Evolutionary conservation across 2,113 vertebrate species (phyloP), one percentile per base, ranked within the genome.

Genomic region (Gopherus flavomarginatus): DNA sequence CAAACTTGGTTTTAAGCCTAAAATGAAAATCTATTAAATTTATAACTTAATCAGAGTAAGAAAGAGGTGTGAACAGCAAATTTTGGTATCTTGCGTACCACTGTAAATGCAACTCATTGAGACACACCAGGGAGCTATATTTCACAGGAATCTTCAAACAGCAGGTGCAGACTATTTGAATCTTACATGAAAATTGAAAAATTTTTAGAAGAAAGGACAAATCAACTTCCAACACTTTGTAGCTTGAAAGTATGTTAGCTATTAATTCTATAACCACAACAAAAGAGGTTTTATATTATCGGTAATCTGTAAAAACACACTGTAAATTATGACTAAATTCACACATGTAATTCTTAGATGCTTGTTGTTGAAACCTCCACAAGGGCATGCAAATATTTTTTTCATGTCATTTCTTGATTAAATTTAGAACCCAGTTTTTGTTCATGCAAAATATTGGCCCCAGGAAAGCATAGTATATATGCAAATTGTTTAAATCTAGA

Each of bases 71-170:
- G 8, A 88, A 27, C 50, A 87, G 47, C n/a, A 88, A 42, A 84
- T 92, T 95, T 96, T 81, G 92, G 83, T 86, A 94, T 59, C 19
- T 13, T 59, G 49, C 94, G 17, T 38, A 90, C 29, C 0, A 1
- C 50, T 77, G 53, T 88, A 86, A 90, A 94, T 91, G 19, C 31
- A 78, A 89, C 85, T 93, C 81, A 21, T 85, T 94, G 92, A 93
- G 80, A 84, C 69, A 57, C 6, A 90, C 65, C 57, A 65, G 79
- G 62, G 90, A 93, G 38, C 88, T 94, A 91, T 1, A 0, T 85
- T 96, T 96, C 52, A 95, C 31, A 22, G 78, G 3, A 57, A 81
- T 93, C 95, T 93, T 92, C 88, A 93, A 94, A 89, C 21, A 90
- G 81, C 92, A 92, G 87, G 81, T 95, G 86, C 77, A 90, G 77